Evolutionary conservation across 2,113 vertebrate species (phyloP).

Genomic region (Noturus placidus): DNA sequence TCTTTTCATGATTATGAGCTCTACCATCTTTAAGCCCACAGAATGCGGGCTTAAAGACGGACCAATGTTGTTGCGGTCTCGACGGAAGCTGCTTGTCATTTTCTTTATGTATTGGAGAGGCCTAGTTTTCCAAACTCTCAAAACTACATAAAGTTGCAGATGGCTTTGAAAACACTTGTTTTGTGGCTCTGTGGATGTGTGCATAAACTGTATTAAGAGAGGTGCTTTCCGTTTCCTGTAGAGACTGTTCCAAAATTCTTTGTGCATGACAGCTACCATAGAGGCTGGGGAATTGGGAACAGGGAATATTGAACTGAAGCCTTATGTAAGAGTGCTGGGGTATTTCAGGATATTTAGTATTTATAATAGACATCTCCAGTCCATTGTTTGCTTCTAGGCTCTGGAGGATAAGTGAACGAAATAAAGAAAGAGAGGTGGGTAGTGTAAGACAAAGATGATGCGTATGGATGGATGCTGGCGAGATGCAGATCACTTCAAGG

Average conservation of each 20-base stretch:
- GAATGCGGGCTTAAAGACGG: no score
- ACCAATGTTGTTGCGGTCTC: slow-evolving; percentile 25
- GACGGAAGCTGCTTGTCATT: slow-evolving; percentile 22
- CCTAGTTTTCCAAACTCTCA: slow-evolving; percentile 57
- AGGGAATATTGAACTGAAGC: slow-evolving; percentile 21
- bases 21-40: slow-evolving; percentile 62
- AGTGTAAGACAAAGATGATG: neutral
- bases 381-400: neutral
- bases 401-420: neutral
- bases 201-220: slow-evolving; percentile 19
- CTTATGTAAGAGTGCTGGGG: slow-evolving; percentile 4
- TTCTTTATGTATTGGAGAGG: slow-evolving; percentile 26
- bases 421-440: neutral
- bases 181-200: slow-evolving; percentile 15
- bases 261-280: slow-evolving; percentile 32
- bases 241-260: slow-evolving; percentile 40
- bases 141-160: slow-evolving; percentile 55
- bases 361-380: slow-evolving; percentile 15
- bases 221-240: slow-evolving; percentile 36
- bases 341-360: slow-evolving; percentile 38
- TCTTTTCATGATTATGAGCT: slow-evolving; percentile 64
- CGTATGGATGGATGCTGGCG: neutral
- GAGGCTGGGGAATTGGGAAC: slow-evolving; percentile 33
- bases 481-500: slow-evolving; percentile 1
- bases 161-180: slow-evolving; percentile 60